Conservation (phyloP, 2,797 vertebrate genomes). For the Rachycentron canadum region DNA sequence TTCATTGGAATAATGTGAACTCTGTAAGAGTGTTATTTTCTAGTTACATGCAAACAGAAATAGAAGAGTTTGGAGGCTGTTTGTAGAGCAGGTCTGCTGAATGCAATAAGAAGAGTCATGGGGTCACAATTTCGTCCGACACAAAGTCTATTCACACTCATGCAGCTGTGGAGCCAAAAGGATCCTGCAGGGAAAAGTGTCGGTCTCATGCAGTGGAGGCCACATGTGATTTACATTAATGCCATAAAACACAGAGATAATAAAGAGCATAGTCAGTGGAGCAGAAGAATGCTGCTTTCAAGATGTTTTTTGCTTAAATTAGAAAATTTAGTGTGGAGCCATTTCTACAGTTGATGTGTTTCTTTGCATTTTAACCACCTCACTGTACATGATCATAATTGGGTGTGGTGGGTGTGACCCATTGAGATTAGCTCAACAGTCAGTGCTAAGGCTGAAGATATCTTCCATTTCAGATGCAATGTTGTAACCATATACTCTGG, state of each 20-base stretch:
- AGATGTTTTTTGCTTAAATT: neutral
- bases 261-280: neutral
- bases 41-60: slow-evolving; percentile 43
- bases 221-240: slow-evolving; percentile 53
- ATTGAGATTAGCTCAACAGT: slow-evolving; percentile 61
- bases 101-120: slow-evolving; percentile 66
- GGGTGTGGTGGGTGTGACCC: slow-evolving; percentile 69
- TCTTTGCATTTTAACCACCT: slow-evolving; percentile 21
- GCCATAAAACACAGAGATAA: slow-evolving; percentile 8
- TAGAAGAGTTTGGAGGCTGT: slow-evolving; percentile 14
- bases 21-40: slow-evolving; percentile 21
- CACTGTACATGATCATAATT: slow-evolving; percentile 36
- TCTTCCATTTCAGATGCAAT: slow-evolving; percentile 16
- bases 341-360: neutral
- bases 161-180: slow-evolving; percentile 41
- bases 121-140: slow-evolving; percentile 36
- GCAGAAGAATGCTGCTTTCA: neutral
- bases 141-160: slow-evolving; percentile 43
- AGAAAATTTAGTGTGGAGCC: neutral
- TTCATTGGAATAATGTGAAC: slow-evolving; percentile 28
- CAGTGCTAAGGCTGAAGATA: neutral
- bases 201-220: slow-evolving; percentile 35
- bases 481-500: neutral
- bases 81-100: slow-evolving; percentile 53
- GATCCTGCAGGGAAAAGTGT: slow-evolving; percentile 47